A percentile compares a stretch with the other conserved stretches of the same genome.
Conservation (phyloP, 2,113 vertebrate genomes). For the Ptilorrhoa leucosticta region DNA sequence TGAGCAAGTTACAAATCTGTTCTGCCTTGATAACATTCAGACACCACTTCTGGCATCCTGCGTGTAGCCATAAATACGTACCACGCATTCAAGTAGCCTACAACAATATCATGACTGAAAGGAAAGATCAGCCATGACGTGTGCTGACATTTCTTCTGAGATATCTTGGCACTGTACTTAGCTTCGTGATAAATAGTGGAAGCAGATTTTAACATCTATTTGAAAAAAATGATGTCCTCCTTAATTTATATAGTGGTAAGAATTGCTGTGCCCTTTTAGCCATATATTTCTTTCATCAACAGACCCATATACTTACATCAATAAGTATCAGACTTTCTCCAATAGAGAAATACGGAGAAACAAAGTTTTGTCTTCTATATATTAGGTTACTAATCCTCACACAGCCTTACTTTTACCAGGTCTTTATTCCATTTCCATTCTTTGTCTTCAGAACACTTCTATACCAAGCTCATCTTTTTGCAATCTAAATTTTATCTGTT, state of each 20-base stretch:
- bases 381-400: background rate
- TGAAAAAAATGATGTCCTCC: background rate
- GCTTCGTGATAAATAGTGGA: background rate
- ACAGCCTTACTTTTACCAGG: background rate
- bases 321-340: background rate
- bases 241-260: background rate
- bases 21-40: background rate
- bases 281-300: background rate
- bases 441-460: background rate
- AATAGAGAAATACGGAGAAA: background rate
- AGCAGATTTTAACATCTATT: background rate
- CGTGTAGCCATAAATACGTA: background rate
- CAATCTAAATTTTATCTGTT: background rate
- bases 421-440: background rate
- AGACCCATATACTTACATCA: background rate
- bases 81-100: background rate
- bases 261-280: background rate
- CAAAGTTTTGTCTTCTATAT: background rate
- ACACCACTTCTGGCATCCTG: background rate
- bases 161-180: background rate
- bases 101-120: background rate
- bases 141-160: background rate
- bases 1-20: background rate
- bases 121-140: background rate
- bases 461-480: background rate